These are phyloP conservation scores for Craniophora ligustri DNA, from an alignment of 2,888 invertebrate species.

Conservation along the genomic window DNA sequence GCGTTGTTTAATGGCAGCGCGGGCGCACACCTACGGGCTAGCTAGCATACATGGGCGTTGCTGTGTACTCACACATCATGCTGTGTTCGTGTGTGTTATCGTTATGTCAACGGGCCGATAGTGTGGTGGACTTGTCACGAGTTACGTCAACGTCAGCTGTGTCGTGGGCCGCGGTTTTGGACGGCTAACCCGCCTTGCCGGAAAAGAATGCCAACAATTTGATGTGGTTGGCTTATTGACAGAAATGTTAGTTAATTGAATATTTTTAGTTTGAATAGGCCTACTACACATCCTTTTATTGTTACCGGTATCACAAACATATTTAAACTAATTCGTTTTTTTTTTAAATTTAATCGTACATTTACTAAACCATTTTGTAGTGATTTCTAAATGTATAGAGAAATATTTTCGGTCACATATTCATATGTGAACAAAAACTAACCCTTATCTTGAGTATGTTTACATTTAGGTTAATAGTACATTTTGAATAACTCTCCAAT, in stretches of 20 bases:
- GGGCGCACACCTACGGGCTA: constrained; percentile 46
- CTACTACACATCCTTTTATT: constrained; percentile 12
- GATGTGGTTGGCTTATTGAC: constrained; percentile 19
- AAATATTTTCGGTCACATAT: no score
- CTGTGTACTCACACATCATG: constrained; percentile 21
- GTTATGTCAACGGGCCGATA: constrained; percentile 55
- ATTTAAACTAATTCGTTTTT: no score
- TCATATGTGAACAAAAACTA: no score
- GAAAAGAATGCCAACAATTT: constrained; percentile 16
- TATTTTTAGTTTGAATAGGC: constrained; percentile 14
- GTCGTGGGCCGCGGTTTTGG: constrained; percentile 26
- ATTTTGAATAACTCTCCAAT: no score
- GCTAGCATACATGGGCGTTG: constrained; percentile 25
- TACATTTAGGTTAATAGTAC: no score
- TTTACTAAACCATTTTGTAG: no score
- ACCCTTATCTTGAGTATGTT: no score
- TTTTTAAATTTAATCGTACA: no score
- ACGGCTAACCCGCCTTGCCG: constrained; percentile 10
- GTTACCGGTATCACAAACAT: constrained; percentile 8
- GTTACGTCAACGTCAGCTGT: constrained; percentile 68
- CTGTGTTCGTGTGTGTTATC: constrained; percentile 51
- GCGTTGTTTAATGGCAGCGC: constrained; percentile 50
- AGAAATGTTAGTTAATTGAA: constrained; percentile 26
- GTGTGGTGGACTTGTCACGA: constrained; percentile 54
- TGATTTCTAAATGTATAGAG: no score